phyloP scores from a whole-genome alignment of 2,797 vertebrate species.

The Spinus olivaceus region DNA sequence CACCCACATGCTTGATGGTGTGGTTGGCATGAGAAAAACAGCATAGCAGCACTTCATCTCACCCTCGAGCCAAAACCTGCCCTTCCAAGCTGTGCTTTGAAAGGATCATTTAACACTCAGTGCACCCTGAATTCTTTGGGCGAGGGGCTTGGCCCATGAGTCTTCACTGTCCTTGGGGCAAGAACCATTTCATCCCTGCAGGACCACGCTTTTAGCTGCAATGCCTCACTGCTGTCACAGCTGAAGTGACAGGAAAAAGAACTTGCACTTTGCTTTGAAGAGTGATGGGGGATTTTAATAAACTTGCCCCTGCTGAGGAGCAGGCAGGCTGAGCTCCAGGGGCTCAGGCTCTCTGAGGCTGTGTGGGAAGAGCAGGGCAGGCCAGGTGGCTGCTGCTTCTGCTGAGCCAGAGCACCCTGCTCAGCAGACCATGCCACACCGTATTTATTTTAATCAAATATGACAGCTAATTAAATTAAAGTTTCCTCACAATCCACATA shows the following conservation, averaged over 20 bases:
- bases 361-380: background rate
- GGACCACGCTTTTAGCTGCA: background rate
- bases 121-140: background rate
- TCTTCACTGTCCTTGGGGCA: background rate
- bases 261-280: background rate
- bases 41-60: background rate
- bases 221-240: background rate
- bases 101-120: background rate
- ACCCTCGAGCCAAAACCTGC: background rate
- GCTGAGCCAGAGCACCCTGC: background rate
- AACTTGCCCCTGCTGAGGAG: background rate
- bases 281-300: background rate
- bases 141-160: background rate
- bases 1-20: background rate
- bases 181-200: fast-evolving
- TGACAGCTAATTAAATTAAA: constrained; percentile 19
- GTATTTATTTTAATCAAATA: background rate
- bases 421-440: background rate
- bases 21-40: background rate
- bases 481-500: background rate
- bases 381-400: background rate
- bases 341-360: background rate
- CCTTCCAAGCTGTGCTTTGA: background rate
- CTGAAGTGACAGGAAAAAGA: background rate
- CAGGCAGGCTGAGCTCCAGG: background rate